Evolutionary conservation across 1,140 invertebrate species (phyloP).

Genomic region (Caenorhabditis brenneri): DNA sequence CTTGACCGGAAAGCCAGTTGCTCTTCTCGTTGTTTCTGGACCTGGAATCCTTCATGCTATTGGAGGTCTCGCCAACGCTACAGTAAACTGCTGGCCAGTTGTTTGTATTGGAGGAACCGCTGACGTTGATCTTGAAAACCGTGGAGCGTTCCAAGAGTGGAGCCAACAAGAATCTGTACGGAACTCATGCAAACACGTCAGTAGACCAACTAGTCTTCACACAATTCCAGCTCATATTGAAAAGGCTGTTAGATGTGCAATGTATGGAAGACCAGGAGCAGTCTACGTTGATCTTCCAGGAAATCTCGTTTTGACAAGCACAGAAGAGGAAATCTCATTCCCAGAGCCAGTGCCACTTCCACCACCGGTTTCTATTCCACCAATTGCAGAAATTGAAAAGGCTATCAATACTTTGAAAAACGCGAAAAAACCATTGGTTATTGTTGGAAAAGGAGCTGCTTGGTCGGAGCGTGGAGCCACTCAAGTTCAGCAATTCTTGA

Average conservation of each 20-base stretch:
- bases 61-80: constrained; percentile 93
- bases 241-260: constrained; percentile 83
- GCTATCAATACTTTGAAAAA: constrained; percentile 78
- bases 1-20: constrained; percentile 80
- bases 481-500: constrained; percentile 75
- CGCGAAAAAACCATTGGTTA: constrained; percentile 83
- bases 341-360: constrained; percentile 70
- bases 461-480: constrained; percentile 64
- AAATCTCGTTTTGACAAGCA: constrained; percentile 77
- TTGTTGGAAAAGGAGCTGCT: constrained; percentile 82
- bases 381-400: constrained; percentile 76
- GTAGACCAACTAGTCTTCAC: constrained; percentile 80
- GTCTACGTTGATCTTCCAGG: constrained; percentile 88
- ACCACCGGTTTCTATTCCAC: constrained; percentile 79
- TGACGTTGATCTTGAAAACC: constrained; percentile 86
- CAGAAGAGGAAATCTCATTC: constrained; percentile 69
- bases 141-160: constrained; percentile 94
- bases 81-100: constrained; percentile 92
- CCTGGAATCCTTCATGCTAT: constrained; percentile 90
- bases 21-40: constrained; percentile 90
- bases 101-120: constrained; percentile 88
- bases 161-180: constrained; percentile 83
- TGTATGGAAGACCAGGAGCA: constrained; percentile 85
- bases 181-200: constrained; percentile 87
- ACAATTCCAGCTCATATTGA: constrained; percentile 89